Conservation (phyloP, 1,140 invertebrate genomes). For the Megathymus violae region DNA sequence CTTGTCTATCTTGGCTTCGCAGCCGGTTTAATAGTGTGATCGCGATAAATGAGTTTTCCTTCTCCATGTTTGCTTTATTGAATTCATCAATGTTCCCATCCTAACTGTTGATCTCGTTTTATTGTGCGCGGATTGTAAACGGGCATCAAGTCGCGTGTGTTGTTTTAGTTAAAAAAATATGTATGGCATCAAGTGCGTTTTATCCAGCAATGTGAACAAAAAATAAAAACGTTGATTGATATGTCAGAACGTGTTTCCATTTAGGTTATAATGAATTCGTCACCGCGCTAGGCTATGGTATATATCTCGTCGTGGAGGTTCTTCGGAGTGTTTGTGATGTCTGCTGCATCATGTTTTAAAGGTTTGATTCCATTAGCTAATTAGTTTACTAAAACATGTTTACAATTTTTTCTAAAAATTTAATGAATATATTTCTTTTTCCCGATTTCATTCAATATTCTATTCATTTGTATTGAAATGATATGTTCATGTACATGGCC, state of each 20-base stretch:
- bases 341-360: background rate
- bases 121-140: background rate
- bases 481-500: no score
- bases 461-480: no score
- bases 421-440: no score
- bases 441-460: no score
- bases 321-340: background rate
- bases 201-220: conserved; percentile 15
- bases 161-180: conserved; percentile 11
- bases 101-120: background rate
- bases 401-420: no score
- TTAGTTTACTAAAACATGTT: no score
- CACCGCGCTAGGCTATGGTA: background rate
- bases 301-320: background rate
- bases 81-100: background rate
- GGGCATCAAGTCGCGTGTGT: background rate
- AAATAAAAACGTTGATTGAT: conserved; percentile 22
- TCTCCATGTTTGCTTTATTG: background rate
- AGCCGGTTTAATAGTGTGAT: no score
- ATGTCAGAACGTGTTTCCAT: conserved; percentile 15
- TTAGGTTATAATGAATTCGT: conserved; percentile 16
- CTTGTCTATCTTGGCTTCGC: background rate
- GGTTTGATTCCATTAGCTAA: no score
- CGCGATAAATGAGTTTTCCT: background rate
- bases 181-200: background rate